These are phyloP conservation scores for Benthosema pterotum DNA, from an alignment of 2,797 vertebrate genomes.

Conservation along the genomic window DNA sequence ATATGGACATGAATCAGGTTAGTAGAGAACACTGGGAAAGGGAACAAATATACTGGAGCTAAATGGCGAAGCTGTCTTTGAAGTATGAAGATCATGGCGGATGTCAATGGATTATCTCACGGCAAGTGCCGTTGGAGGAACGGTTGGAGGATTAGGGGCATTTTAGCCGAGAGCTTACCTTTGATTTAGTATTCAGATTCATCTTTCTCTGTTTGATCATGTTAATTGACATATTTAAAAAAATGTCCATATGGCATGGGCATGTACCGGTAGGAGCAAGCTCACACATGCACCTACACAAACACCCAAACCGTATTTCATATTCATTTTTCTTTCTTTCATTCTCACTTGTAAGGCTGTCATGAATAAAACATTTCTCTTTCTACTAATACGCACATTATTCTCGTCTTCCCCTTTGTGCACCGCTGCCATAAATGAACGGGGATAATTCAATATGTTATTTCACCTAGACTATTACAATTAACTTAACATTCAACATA, in stretches of 20 bases:
- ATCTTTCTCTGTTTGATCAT: background rate
- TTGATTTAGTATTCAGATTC: background rate
- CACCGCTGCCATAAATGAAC: too few species aligned
- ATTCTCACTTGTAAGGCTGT: background rate
- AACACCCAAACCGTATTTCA: background rate
- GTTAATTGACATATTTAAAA: background rate
- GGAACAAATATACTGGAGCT: background rate
- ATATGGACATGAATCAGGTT: slow-evolving; percentile 1
- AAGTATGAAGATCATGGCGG: background rate
- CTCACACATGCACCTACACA: background rate
- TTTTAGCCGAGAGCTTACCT: background rate
- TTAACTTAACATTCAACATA: too few species aligned
- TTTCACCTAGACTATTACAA: too few species aligned
- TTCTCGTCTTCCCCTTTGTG: too few species aligned
- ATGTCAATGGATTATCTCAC: slow-evolving; percentile 1
- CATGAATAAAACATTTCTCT: too few species aligned
- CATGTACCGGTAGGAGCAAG: background rate
- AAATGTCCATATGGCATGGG: background rate
- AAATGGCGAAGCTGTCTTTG: slow-evolving; percentile 2
- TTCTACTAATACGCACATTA: too few species aligned
- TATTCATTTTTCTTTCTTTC: background rate
- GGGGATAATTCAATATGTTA: too few species aligned
- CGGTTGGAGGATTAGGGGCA: background rate
- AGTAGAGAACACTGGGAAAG: background rate
- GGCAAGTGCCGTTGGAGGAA: background rate